A percentile compares a stretch with the other conserved stretches of the same genome.
Conservation (phyloP, 1,140 invertebrate species). For the Cheumatopsyche charites region DNA sequence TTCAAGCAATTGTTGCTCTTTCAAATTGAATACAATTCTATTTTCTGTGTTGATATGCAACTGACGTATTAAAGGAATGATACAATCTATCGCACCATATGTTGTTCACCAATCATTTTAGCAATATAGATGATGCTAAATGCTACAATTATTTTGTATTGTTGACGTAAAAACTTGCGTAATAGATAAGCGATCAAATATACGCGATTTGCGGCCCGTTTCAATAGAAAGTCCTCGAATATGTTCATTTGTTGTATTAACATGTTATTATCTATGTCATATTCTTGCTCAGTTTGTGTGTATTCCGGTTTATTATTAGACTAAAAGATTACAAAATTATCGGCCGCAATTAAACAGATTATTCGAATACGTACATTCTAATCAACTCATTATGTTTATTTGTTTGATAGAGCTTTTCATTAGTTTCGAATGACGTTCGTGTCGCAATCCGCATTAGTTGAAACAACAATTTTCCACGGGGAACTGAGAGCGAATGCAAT, state of each 20-base stretch:
- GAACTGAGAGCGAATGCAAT: not conserved
- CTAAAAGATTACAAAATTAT: too few species aligned
- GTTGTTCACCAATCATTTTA: not conserved
- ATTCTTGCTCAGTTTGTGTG: too few species aligned
- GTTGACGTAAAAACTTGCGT: conserved; percentile 3
- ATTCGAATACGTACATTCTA: not conserved
- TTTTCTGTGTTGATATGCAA: too few species aligned
- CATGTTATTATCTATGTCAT: not conserved
- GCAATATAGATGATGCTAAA: conserved; percentile 1
- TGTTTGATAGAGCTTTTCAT: too few species aligned
- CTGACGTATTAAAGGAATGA: too few species aligned
- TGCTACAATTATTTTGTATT: not conserved
- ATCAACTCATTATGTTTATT: not conserved
- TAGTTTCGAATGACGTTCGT: too few species aligned
- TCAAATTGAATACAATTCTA: too few species aligned
- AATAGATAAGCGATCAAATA: conserved; percentile 18
- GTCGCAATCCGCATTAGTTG: not conserved
- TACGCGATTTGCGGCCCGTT: not conserved
- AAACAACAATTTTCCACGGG: not conserved
- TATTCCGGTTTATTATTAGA: too few species aligned
- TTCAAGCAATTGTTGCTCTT: too few species aligned
- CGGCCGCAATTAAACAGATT: not conserved
- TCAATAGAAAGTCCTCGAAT: not conserved
- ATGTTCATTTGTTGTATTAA: not conserved
- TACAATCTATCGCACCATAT: too few species aligned